Evolutionary conservation across 2,113 vertebrate species (phyloP), one percentile per base, ranked within the genome.

Genomic region (Ptilonorhynchus violaceus): DNA sequence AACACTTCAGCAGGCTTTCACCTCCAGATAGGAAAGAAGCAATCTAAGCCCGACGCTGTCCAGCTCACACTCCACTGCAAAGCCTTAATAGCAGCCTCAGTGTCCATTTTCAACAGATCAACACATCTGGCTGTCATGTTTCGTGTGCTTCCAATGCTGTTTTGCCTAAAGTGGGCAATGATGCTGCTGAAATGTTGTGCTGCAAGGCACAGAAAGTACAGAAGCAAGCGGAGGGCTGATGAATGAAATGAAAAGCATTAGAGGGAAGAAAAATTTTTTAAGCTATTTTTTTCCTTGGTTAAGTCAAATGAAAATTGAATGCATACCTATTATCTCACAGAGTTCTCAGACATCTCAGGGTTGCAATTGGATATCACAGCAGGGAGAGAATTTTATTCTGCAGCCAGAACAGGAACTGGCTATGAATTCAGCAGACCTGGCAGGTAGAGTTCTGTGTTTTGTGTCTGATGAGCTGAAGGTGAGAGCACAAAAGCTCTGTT

Each of bases 1-100:
- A 37, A 50, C 85, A 92, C 91, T 90, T 95, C 88, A 72, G 82
- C 85, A 80, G 85, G 75, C 42, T 90, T 95, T 93, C 85, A 69
- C 79, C 72, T 86, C 63, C 85, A 82, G 42, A 88, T 58, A 70
- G 3, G 67, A 83, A 10, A 73, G 76, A 64, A 83, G 53, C 58
- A 79, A 58, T 69, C 63, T 58, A 73, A 80, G 85, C 82, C 91
- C 72, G 53, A 6, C 30, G 13, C 52, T 7, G 3, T 17, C 81
- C 64, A 59, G 60, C 47, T 86, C 39, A 25, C 47, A 67, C 80
- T 81, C 30, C 42, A 4, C 70, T 30, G 44, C 62, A 76, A 33
- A 83, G 33, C 31, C 85, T 53, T 47, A 62, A 31, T 3, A 67
- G 68, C 0, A 0, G 66, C 67, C 42, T 91, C 85, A 30, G 55